Base-by-base conservation (phyloP, 2,888 invertebrate genomes). In the Eucriotettix oculatus region DNA sequence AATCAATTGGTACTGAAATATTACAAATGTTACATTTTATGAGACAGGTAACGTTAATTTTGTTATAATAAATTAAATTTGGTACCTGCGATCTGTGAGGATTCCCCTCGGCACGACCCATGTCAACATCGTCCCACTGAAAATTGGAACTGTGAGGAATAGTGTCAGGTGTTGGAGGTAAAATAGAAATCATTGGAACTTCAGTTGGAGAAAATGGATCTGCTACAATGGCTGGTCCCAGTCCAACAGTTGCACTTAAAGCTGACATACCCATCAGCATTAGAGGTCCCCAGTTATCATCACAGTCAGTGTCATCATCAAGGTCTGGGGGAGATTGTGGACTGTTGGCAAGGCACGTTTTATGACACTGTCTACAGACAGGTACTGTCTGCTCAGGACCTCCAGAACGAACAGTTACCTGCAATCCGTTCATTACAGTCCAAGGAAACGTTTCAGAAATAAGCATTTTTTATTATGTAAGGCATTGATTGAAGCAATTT, bases 351-450 rank as follows among this genome's bases (percentile, higher is more conserved):
- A 83, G 79, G 74, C 87, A 87, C 69, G 85, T 86, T 74, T 84
- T 86, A 69, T 87, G 87, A 74, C 87, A 87, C 72, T 86, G 84
- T 65, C 84, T 81, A 74, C 87, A 87, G 60, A 87, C 84, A 59
- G 85, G 80, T 68, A 86, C 78, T 61, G 83, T 61, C 56, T 66
- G 82, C 73, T 86, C 87, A 63, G 84, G 82, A 58, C 83, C 81
- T 72, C 86, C 86, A 58, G 87, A 87, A 68, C 86, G 79, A 60
- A 87, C 86, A 57, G 87, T 87, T 66, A 86, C 85, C 86, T 87
- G 75, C 64, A 76, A 74, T 62, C 2, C 2, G 29, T 29, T 29
- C 29, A 29, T 29, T 29, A 29, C 2, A 29, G 7, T 29, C 7
- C 2, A 29, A 29, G 29, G 29, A 29, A 29, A 29, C 29, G 2